Conservation (phyloP, 2,113 vertebrate genomes). For the Nycticebus coucang region DNA sequence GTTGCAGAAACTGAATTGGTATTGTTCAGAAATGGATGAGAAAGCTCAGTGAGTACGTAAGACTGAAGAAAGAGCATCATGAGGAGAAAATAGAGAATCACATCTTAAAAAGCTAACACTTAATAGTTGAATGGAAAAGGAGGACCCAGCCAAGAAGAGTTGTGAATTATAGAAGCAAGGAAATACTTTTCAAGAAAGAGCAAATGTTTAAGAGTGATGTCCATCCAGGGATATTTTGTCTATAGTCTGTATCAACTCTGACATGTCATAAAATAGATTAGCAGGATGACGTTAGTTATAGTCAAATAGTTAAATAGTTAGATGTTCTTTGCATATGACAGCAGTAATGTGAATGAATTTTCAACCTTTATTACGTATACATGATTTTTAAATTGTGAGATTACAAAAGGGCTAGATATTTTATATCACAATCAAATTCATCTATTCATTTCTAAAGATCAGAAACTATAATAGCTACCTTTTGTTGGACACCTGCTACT, state of each 20-base stretch:
- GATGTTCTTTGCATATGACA: not conserved
- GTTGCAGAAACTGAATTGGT: not conserved
- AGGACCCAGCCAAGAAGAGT: not conserved
- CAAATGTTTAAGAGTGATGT: not conserved
- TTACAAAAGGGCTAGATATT: not conserved
- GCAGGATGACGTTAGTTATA: not conserved
- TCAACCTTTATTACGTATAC: not conserved
- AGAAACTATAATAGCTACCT: not conserved
- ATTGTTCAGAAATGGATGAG: not conserved
- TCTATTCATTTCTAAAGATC: not conserved
- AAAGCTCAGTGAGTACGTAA: not conserved
- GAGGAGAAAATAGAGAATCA: not conserved
- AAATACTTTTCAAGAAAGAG: not conserved
- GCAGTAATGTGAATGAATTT: not conserved
- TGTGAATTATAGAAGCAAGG: not conserved
- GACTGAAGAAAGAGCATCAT: not conserved
- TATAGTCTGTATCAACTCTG: not conserved
- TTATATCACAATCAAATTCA: slow-evolving; percentile 27
- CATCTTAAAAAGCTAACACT: not conserved
- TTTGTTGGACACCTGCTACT: not conserved
- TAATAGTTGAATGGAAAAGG: not conserved
- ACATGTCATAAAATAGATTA: not conserved
- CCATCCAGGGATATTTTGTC: not conserved
- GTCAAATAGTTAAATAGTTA: not conserved
- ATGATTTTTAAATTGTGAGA: slow-evolving; percentile 38